Evolutionary conservation across 1,140 invertebrate species (phyloP), one percentile per base, ranked within the genome.

Genomic region (Eubasilissa regina): DNA sequence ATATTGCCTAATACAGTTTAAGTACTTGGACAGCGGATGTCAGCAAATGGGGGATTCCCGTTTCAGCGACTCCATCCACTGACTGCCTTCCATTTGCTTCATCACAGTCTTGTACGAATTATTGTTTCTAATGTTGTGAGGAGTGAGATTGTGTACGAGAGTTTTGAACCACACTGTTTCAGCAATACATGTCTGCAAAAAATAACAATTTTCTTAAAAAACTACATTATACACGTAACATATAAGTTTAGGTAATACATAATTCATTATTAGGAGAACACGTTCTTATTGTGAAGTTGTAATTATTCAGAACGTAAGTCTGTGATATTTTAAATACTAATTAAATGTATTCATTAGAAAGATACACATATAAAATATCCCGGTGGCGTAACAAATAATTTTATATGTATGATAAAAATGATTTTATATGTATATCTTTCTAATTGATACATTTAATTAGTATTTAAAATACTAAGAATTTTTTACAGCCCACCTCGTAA

Each of bases 1-100:
- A 62, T 45, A 75, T 56, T 43, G 55, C 15, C 35, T 75, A 51
- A 78, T 53, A 45, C 48, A 44, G 43, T 48, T 12, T 10, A 80
- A 66, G 72, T 75, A 75, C 19, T n/a, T 35, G n/a, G 21, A 82
- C 70, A 82, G 75, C 79, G 68, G 79, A 77, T 83, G 82, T 83
- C 82, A 83, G 82, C 82, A 83, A 74, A 79, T 62, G 17, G 68
- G 45, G 15, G 76, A 56, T 19, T 83, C 79, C 8, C 73, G 47
- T 51, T 80, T 83, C 17, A 83, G 47, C 11, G 82, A 79, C 56
- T 83, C 82, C 79, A 83, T 81, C 82, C 82, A 83, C 19, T 78
- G 73, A 17, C 44, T 74, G 53, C 77, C 75, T 44, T 83, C 80
- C 80, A 83, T 81, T 68, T 83, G 82, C 62, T 81, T 83, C 74